Evolutionary conservation across 2,797 vertebrate genomes (phyloP).

Genomic region (Halcyon badia): DNA sequence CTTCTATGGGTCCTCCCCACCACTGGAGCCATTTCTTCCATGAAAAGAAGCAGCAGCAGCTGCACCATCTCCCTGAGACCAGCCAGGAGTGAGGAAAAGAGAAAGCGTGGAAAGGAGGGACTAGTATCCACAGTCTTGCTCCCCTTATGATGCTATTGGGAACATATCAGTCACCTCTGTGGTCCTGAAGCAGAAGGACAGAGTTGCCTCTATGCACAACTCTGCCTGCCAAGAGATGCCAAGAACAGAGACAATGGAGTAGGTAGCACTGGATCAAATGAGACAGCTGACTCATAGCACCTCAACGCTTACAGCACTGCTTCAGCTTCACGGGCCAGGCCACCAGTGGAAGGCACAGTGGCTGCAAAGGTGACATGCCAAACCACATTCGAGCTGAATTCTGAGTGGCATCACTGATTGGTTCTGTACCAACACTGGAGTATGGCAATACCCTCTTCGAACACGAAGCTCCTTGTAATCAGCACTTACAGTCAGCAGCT

Average conservation of each 20-base stretch:
- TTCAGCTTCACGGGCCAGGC: neutral
- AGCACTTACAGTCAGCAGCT: slow-evolving; percentile 11
- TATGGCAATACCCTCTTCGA: neutral
- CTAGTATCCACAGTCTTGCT: neutral
- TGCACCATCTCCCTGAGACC: neutral
- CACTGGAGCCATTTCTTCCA: rapidly evolving
- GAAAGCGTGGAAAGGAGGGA: neutral
- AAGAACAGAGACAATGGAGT: neutral
- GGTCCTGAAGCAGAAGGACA: neutral
- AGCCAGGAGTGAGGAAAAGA: neutral
- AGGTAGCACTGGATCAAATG: neutral
- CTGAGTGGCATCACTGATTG: neutral
- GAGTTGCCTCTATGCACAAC: neutral
- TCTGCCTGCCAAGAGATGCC: neutral
- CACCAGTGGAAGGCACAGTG: neutral
- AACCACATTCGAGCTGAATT: neutral
- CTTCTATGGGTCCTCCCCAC: neutral
- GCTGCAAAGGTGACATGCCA: neutral
- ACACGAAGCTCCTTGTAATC: neutral
- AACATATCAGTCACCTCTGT: neutral
- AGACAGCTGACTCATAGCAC: neutral
- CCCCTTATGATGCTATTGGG: neutral
- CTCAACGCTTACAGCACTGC: neutral
- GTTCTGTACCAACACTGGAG: neutral
- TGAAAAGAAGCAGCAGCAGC: neutral